phyloP scores from a whole-genome alignment of 1,140 invertebrate genomes.

The Glossosoma conforme region DNA sequence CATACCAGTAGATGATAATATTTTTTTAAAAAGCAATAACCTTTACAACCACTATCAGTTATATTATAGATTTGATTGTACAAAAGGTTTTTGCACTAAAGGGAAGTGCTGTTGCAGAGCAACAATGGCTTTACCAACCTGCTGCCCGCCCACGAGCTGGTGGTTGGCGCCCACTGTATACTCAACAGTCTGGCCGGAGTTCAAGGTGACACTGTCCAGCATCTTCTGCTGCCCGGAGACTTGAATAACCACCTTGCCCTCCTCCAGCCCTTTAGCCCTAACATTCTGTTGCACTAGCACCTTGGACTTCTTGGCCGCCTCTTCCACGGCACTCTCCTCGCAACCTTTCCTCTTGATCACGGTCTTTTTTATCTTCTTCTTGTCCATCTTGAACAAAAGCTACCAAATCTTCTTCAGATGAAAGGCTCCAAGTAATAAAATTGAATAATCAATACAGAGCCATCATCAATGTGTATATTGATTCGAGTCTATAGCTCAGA shows the following conservation, averaged over 20 bases:
- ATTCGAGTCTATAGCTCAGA: too few species aligned
- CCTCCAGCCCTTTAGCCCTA: conserved; percentile 41
- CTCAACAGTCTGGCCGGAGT: conserved; percentile 38
- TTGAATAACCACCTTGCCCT: conserved; percentile 34
- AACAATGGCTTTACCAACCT: too few species aligned
- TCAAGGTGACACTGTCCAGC: conserved; percentile 31
- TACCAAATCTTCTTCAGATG: too few species aligned
- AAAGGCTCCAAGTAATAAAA: too few species aligned
- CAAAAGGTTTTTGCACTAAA: too few species aligned
- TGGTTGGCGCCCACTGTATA: conserved; percentile 44
- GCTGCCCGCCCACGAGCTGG: conserved; percentile 45
- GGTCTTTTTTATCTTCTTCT: conserved; percentile 48
- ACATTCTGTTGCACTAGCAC: conserved; percentile 36
- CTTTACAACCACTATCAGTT: too few species aligned
- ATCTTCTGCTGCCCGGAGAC: conserved; percentile 37
- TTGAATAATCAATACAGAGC: too few species aligned
- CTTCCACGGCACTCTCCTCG: conserved; percentile 30
- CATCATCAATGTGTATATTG: too few species aligned
- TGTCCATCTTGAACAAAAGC: conserved; percentile 52
- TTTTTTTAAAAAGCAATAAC: too few species aligned
- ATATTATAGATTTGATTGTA: too few species aligned
- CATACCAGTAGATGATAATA: too few species aligned
- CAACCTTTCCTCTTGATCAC: conserved; percentile 49
- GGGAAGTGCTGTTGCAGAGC: too few species aligned
- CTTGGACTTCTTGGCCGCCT: conserved; percentile 13